phyloP scores from a whole-genome alignment of 1,140 invertebrate genomes.

The Bombus consobrinus region DNA sequence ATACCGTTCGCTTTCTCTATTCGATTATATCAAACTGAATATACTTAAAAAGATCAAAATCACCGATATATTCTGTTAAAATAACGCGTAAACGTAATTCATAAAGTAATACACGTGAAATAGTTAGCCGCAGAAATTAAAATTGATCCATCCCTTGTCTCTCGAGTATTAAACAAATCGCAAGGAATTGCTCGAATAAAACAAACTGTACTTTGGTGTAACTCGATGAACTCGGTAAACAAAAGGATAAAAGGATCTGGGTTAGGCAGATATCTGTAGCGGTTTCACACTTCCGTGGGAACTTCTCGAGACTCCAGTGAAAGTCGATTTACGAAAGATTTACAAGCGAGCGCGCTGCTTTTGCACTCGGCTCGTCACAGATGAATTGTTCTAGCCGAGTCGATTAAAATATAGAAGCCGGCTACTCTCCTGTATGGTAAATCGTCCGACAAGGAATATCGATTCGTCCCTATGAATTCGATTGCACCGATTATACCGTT shows the following conservation, averaged over 20 bases:
- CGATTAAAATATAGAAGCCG: neutral
- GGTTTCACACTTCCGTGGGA: neutral
- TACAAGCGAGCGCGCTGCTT: neutral
- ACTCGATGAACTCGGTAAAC: neutral
- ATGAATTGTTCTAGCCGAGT: slow-evolving; percentile 25
- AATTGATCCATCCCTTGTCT: neutral
- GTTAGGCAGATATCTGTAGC: neutral
- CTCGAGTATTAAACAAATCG: neutral
- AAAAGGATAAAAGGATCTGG: neutral
- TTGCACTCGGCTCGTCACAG: slow-evolving; percentile 35
- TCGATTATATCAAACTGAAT: no score
- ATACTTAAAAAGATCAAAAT: no score
- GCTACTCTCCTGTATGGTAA: neutral
- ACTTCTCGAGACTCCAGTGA: slow-evolving; percentile 4
- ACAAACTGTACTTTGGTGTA: neutral
- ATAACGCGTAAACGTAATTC: neutral
- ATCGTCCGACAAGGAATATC: neutral
- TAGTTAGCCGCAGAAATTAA: neutral
- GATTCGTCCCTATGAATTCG: slow-evolving; percentile 13
- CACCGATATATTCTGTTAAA: no score
- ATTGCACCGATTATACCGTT: slow-evolving; percentile 23
- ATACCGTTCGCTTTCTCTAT: no score
- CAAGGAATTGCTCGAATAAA: neutral
- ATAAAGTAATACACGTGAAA: neutral
- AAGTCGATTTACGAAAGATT: slow-evolving; percentile 39